Evolutionary conservation across 2,888 invertebrate genomes (phyloP).

Genomic region (Amphipyra berbera): DNA sequence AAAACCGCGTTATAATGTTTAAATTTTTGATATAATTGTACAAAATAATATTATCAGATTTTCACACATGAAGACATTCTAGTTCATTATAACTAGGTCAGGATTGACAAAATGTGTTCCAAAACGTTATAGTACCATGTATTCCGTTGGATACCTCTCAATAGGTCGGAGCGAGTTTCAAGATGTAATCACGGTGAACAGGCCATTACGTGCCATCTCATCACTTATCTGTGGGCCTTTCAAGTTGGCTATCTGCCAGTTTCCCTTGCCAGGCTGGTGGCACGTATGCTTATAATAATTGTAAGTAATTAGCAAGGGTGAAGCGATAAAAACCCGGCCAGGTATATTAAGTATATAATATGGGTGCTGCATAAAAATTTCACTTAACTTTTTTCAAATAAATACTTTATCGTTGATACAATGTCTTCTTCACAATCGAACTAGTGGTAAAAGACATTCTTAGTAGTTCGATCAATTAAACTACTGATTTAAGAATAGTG

Average conservation of each 20-base stretch:
- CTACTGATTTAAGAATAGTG: too few relatives aligned
- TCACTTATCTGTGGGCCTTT: constrained; percentile 46
- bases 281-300: constrained; percentile 46
- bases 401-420: too few relatives aligned
- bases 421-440: too few relatives aligned
- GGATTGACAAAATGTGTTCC: background rate
- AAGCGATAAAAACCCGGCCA: constrained; percentile 9
- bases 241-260: constrained; percentile 42
- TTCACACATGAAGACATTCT: background rate
- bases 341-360: too few relatives aligned
- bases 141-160: constrained; percentile 4
- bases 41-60: background rate
- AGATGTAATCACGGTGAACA: constrained; percentile 38
- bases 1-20: too few relatives aligned
- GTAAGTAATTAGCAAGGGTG: constrained; percentile 39
- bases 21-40: too few relatives aligned
- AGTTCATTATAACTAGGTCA: background rate
- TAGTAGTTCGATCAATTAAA: too few relatives aligned
- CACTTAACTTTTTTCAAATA: too few relatives aligned
- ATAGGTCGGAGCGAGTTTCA: constrained; percentile 14
- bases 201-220: constrained; percentile 49
- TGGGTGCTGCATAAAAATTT: too few relatives aligned
- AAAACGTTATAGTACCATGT: constrained; percentile 1
- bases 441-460: too few relatives aligned
- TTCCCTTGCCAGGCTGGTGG: constrained; percentile 5